A percentile compares a stretch with the other conserved stretches of the same genome.
Conservation (phyloP, 2,888 invertebrate genomes). For the Cloeon dipterum region DNA sequence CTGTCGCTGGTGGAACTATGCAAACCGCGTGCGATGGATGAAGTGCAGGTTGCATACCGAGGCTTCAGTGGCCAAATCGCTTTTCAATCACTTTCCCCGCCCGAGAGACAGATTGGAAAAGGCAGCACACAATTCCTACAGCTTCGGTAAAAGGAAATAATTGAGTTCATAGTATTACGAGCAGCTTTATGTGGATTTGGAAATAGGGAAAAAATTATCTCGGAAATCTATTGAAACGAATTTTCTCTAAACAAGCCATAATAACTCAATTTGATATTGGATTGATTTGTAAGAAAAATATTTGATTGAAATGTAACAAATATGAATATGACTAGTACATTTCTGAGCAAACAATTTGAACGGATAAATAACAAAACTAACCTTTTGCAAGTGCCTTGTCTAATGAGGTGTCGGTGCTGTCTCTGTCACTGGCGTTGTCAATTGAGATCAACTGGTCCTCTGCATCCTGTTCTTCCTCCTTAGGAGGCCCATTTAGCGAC, state of each 20-base stretch:
- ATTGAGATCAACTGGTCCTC: constrained; percentile 6
- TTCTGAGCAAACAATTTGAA: too few species aligned
- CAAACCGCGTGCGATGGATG: too few species aligned
- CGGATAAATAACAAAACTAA: too few species aligned
- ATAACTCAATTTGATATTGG: neutral
- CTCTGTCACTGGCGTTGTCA: constrained; percentile 15
- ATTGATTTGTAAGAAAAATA: neutral
- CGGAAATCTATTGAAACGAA: neutral
- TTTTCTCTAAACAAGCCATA: neutral
- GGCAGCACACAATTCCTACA: too few species aligned
- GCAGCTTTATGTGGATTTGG: neutral
- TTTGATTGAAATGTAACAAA: neutral
- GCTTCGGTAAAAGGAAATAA: too few species aligned
- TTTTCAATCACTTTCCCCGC: too few species aligned
- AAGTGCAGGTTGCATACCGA: too few species aligned
- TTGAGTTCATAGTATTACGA: neutral
- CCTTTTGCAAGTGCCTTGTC: constrained; percentile 1
- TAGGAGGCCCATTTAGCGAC: constrained; percentile 30
- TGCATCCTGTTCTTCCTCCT: constrained; percentile 12
- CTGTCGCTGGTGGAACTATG: too few species aligned
- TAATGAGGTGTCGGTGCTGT: neutral
- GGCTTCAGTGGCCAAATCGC: too few species aligned
- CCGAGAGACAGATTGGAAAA: too few species aligned
- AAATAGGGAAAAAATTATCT: neutral
- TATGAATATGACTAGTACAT: neutral